phyloP scores from a whole-genome alignment of 2,888 invertebrate species.

The Podabrus alpinus region DNA sequence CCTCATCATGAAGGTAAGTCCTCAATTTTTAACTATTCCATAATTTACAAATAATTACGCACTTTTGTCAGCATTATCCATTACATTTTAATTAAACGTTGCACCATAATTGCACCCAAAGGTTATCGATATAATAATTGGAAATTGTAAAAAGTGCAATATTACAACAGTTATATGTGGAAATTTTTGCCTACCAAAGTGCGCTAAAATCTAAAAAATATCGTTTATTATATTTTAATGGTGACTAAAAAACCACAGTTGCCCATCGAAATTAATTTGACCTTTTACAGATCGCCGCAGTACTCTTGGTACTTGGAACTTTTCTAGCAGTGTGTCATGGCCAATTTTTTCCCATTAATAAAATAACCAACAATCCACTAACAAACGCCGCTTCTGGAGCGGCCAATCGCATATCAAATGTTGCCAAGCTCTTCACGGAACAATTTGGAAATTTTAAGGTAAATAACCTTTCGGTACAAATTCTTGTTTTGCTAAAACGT shows the following conservation, averaged over 20 bases:
- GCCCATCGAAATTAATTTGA: neutral
- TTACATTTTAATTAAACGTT: neutral
- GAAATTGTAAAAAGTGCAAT: too few relatives aligned
- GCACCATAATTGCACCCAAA: neutral
- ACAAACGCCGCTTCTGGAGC: neutral
- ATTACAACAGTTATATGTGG: too few relatives aligned
- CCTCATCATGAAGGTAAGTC: neutral
- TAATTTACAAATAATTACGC: neutral
- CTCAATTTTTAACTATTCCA: neutral
- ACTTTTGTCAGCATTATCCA: neutral
- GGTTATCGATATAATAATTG: neutral
- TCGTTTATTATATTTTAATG: too few relatives aligned
- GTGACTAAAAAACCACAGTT: neutral
- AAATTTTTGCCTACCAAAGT: too few relatives aligned
- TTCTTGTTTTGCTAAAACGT: neutral
- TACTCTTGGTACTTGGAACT: neutral
- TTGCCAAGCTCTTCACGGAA: slow-evolving; percentile 5
- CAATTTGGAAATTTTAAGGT: slow-evolving; percentile 22
- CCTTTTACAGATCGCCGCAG: neutral
- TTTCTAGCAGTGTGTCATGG: neutral
- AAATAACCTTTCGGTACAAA: neutral
- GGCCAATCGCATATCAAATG: neutral
- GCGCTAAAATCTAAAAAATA: too few relatives aligned
- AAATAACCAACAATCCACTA: neutral
- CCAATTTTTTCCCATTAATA: neutral